Evolutionary conservation across 2,113 vertebrate species (phyloP).

Genomic region (Callopanchax toddi): DNA sequence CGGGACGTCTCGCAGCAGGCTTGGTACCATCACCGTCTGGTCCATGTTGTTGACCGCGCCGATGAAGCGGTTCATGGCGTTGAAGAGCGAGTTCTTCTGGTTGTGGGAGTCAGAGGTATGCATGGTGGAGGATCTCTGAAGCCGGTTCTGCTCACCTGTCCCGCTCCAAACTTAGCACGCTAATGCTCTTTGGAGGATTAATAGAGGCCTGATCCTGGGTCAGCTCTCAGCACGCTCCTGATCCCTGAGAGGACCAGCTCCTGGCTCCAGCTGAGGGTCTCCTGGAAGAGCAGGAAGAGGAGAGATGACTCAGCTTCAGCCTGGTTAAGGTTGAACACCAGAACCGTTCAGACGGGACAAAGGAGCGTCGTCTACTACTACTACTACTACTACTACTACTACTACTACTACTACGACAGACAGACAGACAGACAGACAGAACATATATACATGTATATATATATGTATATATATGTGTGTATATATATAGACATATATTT

Average conservation of each 20-base stretch:
- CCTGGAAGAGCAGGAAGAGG: neutral
- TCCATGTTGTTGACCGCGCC: constrained; percentile 96
- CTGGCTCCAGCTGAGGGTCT: neutral
- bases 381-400: too few species aligned
- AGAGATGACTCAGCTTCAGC: neutral
- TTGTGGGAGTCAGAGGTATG: constrained; percentile 88
- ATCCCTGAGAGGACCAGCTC: neutral
- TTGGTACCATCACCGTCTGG: constrained; percentile 96
- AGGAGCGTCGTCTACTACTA: too few species aligned
- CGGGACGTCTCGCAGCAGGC: constrained; percentile 90
- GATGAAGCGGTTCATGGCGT: constrained; percentile 93
- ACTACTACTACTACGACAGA: too few species aligned
- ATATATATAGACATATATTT: too few species aligned
- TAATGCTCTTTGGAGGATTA: constrained; percentile 64
- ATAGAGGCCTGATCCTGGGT: neutral
- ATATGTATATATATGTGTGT: too few species aligned
- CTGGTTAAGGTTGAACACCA: too few species aligned
- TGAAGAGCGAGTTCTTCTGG: constrained; percentile 92
- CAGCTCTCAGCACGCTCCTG: neutral
- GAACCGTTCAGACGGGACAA: too few species aligned
- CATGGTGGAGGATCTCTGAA: constrained; percentile 78
- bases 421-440: too few species aligned
- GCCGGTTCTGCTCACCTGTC: neutral
- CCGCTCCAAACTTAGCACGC: constrained; percentile 36
- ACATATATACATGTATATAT: too few species aligned